phyloP scores from a whole-genome alignment of 35 echinoderm and acorn worm species.

The Stichopus chloronotus region DNA sequence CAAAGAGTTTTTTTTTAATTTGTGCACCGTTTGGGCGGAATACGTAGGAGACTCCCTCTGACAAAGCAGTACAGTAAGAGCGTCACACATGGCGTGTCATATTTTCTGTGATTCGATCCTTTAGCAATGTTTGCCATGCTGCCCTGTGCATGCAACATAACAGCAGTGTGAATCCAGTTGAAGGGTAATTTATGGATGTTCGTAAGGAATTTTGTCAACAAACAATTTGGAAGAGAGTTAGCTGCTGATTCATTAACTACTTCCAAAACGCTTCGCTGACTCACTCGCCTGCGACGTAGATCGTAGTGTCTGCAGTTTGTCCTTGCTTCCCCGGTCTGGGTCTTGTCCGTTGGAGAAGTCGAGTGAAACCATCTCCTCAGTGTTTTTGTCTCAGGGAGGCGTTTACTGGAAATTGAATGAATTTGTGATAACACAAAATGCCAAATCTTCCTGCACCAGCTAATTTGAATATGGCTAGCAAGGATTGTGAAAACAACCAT shows the following conservation, averaged over 20 bases:
- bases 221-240: constrained; percentile 28
- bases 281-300: background rate
- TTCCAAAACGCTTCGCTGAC: background rate
- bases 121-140: background rate
- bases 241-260: too few relatives aligned
- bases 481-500: background rate
- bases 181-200: constrained; percentile 45
- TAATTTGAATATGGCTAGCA: constrained; percentile 27
- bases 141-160: background rate
- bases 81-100: background rate
- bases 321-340: background rate
- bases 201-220: constrained; percentile 38
- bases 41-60: background rate
- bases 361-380: background rate
- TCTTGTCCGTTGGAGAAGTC: background rate
- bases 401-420: background rate
- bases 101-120: background rate
- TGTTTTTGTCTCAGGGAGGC: background rate
- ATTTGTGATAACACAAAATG: constrained; percentile 17
- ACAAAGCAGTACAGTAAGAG: background rate
- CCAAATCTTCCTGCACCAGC: constrained; percentile 45
- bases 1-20: background rate
- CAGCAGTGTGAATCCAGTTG: background rate
- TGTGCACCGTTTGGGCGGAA: background rate
- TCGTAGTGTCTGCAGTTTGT: background rate